Base-by-base conservation (phyloP, 2,888 invertebrate species). In the Noctua comes region DNA sequence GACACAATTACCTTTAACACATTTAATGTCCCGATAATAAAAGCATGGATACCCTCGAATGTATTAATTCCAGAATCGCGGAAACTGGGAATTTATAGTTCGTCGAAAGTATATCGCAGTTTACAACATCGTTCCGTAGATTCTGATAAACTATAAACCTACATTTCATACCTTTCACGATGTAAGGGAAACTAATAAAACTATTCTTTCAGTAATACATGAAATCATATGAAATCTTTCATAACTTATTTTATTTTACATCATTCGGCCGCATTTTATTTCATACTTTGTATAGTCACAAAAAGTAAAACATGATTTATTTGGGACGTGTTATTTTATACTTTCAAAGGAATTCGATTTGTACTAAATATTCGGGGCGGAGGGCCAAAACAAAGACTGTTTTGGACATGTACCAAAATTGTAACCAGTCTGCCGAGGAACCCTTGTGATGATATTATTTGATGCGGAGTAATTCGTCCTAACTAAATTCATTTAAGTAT, bases 111-210 rank as follows among this genome's bases (percentile, higher is more conserved):
- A 54, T 36, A 83, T 66, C 77, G 69, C 71, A 84, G 86, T 90
- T 89, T 88, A 88, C 84, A 87, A 82, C 87, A 86, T 88, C 82
- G 70, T 73, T 54, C 85, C 69, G 88, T 82, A 85, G 91, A 83
- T 96, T 96, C 95, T 93, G 90, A 92, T 93, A 94, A 95, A 88
- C 94, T 79, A 94, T 96, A 95, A 96, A 95, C 95, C 95, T 92
- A 95, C 89, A 93, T 95, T 82, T 85, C 85, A 83, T 85, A 90
- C 88, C 89, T 90, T 90, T 88, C 87, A 84, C 83, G 88, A 83
- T 86, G 77, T 80, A 81, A 85, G 84, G 79, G 79, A 87, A 83
- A 76, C 80, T 75, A 79, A 84, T 84, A 85, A 83, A 85, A 79
- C 73, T 36, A 77, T 73, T 81, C 70, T 79, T 82, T 79, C 80